A percentile compares a stretch with the other conserved stretches of the same genome.
Conservation (phyloP, 2,888 invertebrate genomes). For the Hermaeophaga mercurialis region DNA sequence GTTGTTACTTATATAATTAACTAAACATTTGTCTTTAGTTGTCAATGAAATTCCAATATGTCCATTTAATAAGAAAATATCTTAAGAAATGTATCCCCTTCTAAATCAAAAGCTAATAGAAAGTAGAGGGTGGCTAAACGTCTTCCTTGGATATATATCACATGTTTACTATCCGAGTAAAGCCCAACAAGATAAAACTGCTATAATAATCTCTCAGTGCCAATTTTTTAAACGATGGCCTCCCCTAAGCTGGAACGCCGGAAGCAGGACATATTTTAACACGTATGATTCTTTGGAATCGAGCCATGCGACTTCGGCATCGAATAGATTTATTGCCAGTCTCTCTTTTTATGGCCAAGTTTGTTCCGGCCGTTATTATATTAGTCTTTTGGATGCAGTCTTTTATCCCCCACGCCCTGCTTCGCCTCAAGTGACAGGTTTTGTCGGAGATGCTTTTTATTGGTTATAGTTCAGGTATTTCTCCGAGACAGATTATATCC, state of each 20-base stretch:
- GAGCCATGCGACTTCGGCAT: constrained; percentile 39
- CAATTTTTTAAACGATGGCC: constrained; percentile 25
- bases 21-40: no score
- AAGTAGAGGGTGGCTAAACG: constrained; percentile 14
- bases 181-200: constrained; percentile 20
- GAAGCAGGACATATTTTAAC: constrained; percentile 55
- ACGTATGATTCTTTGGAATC: constrained; percentile 47
- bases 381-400: constrained; percentile 64
- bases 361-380: constrained; percentile 71
- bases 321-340: constrained; percentile 66
- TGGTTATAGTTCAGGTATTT: constrained; percentile 25
- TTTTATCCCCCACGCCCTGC: constrained; percentile 18
- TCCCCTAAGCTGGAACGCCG: constrained; percentile 19
- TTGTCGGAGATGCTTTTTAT: constrained; percentile 41
- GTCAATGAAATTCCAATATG: no score
- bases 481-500: not conserved
- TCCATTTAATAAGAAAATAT: no score
- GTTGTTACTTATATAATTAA: no score
- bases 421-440: constrained; percentile 43
- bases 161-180: constrained; percentile 20
- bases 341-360: constrained; percentile 69
- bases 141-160: constrained; percentile 15
- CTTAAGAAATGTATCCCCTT: constrained; percentile 10
- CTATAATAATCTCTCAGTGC: constrained; percentile 24
- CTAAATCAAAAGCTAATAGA: constrained; percentile 16